phyloP scores from a whole-genome alignment of 2,797 vertebrate species.

The Decapterus maruadsi region DNA sequence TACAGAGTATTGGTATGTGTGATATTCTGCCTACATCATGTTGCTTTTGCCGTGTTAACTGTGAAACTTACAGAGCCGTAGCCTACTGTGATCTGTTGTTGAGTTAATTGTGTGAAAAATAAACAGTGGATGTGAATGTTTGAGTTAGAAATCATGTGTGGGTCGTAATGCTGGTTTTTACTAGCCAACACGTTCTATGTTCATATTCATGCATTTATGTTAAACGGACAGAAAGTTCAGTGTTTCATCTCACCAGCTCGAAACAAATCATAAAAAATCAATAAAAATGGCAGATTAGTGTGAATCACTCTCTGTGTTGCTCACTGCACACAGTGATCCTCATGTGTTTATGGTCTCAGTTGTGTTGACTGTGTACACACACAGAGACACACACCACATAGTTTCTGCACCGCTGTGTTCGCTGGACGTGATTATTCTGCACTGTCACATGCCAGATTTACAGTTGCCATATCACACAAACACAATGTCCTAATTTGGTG shows the following conservation, averaged over 20 bases:
- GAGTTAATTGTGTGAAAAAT: conserved; percentile 10
- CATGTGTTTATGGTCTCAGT: background rate
- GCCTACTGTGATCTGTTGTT: too few relatives aligned
- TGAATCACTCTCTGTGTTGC: background rate
- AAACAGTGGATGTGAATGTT: conserved; percentile 17
- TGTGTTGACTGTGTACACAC: conserved; percentile 26
- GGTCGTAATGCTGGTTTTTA: background rate
- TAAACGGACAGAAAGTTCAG: too few relatives aligned
- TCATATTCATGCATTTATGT: too few relatives aligned
- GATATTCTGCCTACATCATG: background rate
- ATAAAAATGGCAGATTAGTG: too few relatives aligned
- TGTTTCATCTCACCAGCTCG: too few relatives aligned
- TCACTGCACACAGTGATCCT: background rate
- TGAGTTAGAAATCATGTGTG: background rate
- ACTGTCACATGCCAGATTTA: conserved; percentile 44
- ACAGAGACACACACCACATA: conserved; percentile 12
- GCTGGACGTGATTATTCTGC: conserved; percentile 37
- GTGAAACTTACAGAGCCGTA: conserved; percentile 3
- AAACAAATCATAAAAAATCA: too few relatives aligned
- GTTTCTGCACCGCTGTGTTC: conserved; percentile 20
- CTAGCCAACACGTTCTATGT: too few relatives aligned
- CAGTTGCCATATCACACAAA: conserved; percentile 17
- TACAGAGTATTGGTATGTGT: background rate
- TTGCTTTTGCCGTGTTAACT: conserved; percentile 22
- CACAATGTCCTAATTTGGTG: conserved; percentile 61